Conservation (phyloP, 2,113 vertebrate genomes). For the Pluvialis apricaria region DNA sequence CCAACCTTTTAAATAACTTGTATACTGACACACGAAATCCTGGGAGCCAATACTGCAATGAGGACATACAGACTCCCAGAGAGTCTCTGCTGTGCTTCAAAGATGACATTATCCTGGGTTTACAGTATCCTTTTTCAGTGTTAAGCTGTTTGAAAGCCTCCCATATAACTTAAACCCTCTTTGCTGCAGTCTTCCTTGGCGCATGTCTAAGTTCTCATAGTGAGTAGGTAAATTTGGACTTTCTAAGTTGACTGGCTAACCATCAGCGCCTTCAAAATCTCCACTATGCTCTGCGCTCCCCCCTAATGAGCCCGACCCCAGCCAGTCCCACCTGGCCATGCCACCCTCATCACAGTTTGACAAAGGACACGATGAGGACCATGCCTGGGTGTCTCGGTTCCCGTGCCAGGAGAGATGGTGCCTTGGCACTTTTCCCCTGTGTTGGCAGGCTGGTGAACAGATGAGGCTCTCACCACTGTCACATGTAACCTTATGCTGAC, state of each 20-base stretch:
- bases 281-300: not conserved
- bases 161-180: not conserved
- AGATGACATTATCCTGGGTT: not conserved
- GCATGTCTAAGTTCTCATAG: not conserved
- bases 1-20: not conserved
- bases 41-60: not conserved
- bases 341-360: not conserved
- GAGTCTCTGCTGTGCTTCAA: not conserved
- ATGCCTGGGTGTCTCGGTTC: not conserved
- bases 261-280: not conserved
- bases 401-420: not conserved
- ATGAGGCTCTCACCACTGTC: not conserved
- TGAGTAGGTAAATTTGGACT: not conserved
- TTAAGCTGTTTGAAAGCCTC: not conserved
- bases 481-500: not conserved
- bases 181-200: not conserved
- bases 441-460: not conserved
- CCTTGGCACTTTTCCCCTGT: not conserved
- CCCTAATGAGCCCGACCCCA: not conserved
- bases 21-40: not conserved
- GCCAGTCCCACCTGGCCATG: not conserved
- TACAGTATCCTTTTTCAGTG: not conserved
- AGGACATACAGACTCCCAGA: not conserved
- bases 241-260: not conserved
- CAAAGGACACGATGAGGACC: not conserved